phyloP scores from a whole-genome alignment of 2,113 vertebrate genomes.

The Caracal caracal region DNA sequence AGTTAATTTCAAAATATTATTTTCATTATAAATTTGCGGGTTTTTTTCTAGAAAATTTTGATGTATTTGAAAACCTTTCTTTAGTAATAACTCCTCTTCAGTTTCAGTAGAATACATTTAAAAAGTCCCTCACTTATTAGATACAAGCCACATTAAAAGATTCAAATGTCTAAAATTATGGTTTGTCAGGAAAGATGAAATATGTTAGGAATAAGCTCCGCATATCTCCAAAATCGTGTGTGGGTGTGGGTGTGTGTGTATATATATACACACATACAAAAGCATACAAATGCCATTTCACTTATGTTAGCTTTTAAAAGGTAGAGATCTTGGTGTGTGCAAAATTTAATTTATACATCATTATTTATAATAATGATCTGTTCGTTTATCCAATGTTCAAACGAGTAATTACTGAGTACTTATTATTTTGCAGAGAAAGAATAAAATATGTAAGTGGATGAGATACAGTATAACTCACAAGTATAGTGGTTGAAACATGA shows the following conservation, averaged over 20 bases:
- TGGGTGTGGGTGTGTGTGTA: not conserved
- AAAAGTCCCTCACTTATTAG: not conserved
- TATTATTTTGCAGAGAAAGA: not conserved
- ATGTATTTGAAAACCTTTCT: constrained; percentile 21
- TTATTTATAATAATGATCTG: not conserved
- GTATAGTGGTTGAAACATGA: not conserved
- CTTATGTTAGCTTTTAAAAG: not conserved
- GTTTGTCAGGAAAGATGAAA: not conserved
- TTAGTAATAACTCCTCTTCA: not conserved
- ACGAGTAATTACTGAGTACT: not conserved
- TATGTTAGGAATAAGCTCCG: not conserved
- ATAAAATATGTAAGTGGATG: not conserved
- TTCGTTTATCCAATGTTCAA: not conserved
- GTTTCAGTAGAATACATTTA: not conserved
- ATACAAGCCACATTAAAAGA: not conserved
- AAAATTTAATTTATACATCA: not conserved
- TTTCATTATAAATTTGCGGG: not conserved
- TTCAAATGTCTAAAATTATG: not conserved
- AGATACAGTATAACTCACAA: not conserved
- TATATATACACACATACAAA: not conserved
- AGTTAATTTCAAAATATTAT: constrained; percentile 8
- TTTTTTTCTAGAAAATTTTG: not conserved
- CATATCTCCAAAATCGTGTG: not conserved
- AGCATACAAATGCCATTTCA: not conserved
- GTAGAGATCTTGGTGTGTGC: not conserved